Evolutionary conservation across 2,888 invertebrate genomes (phyloP).

Genomic region (Altica lythri): DNA sequence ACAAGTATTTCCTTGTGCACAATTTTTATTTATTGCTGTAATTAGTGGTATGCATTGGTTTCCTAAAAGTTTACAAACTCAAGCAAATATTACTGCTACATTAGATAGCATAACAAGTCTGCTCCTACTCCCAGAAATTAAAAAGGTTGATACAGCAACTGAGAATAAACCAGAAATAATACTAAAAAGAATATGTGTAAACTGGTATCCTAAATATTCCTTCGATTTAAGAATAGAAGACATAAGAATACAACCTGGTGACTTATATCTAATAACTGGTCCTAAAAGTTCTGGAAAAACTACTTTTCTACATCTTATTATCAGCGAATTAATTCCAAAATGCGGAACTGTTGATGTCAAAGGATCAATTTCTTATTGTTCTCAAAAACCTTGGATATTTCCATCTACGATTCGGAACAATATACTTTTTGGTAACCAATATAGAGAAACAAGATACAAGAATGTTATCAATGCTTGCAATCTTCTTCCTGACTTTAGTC

Average conservation of each 20-base stretch:
- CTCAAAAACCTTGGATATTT: conserved; percentile 9
- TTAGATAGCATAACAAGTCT: background rate
- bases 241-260: conserved; percentile 5
- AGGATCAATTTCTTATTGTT: conserved; percentile 5
- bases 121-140: background rate
- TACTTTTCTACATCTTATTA: background rate
- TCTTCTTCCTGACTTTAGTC: conserved; percentile 2
- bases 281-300: conserved; percentile 1
- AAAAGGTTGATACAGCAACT: background rate
- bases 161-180: conserved; percentile 2
- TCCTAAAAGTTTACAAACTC: background rate
- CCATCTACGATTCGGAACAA: conserved; percentile 3
- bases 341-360: background rate
- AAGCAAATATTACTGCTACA: background rate
- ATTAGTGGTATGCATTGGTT: background rate
- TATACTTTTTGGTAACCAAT: conserved; percentile 1
- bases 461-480: conserved; percentile 6
- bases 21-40: background rate
- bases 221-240: conserved; percentile 9
- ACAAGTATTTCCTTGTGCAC: conserved; percentile 1
- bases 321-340: conserved; percentile 1
- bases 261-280: background rate
- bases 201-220: background rate
- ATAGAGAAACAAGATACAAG: conserved; percentile 4
- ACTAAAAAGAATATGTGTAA: background rate